Percentiles rank a stretch among this genome's conserved stretches.
Conservation (phyloP, 2,797 vertebrate species). For the Melanogrammus aeglefinus region DNA sequence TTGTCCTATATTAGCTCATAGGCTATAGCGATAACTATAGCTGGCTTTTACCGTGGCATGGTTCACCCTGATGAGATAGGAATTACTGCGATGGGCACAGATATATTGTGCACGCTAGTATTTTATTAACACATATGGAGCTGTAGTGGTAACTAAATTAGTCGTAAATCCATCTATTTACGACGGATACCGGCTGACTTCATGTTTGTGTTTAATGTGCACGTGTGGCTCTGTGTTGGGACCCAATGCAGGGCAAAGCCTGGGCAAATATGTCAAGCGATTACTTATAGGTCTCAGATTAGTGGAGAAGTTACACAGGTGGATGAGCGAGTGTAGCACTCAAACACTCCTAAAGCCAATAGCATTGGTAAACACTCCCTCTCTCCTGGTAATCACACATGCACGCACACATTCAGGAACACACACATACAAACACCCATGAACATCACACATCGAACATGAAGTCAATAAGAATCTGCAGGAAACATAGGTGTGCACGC, state of each 20-base stretch:
- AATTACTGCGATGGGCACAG: too few species aligned
- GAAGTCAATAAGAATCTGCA: neutral
- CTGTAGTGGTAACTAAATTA: too few species aligned
- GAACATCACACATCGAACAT: constrained; percentile 9
- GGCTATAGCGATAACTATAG: too few species aligned
- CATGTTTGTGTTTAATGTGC: neutral
- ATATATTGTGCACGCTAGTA: neutral
- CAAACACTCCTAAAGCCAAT: constrained; percentile 43
- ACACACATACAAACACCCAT: constrained; percentile 20
- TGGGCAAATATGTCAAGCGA: constrained; percentile 51
- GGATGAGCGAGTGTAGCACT: constrained; percentile 43
- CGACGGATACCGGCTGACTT: constrained; percentile 19
- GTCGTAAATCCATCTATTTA: constrained; percentile 17
- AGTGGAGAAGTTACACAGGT: constrained; percentile 40
- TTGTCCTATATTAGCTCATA: neutral
- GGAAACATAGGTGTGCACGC: neutral
- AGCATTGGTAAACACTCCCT: constrained; percentile 26
- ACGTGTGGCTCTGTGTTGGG: constrained; percentile 8
- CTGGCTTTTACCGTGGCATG: too few species aligned
- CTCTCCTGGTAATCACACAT: too few species aligned
- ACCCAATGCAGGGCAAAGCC: constrained; percentile 47
- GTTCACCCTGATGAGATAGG: too few species aligned
- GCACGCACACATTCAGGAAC: constrained; percentile 3
- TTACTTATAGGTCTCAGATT: constrained; percentile 54
- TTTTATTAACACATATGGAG: too few species aligned